Base-by-base conservation (phyloP, 2,888 invertebrate genomes). In the Drosophila longiperda region DNA sequence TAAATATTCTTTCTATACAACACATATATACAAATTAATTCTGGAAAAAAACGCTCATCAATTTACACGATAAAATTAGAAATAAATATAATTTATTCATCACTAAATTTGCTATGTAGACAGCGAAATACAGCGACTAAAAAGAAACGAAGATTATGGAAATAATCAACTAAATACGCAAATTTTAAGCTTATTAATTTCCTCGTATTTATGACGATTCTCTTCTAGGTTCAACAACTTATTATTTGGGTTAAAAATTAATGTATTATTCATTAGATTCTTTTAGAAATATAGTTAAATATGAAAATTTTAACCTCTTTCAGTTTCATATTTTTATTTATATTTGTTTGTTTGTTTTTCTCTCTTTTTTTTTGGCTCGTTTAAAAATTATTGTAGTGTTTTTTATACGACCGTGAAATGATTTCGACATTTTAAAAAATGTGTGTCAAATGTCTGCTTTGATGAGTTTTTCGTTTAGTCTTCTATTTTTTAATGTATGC, bases 371-470 rank as follows among this genome's bases (percentile, higher is more conserved):
- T 12, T 32, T 52, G 2, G 29, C 23, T 45, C 11, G 8, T 45
- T 45, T 17, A 42, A 33, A 52, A 23, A 15, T 45, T 23, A 23
- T 45, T 17, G 17, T 42, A 33, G 32, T 40, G 20, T 20, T 20
- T 53, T 33, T 49, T 38, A 48, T 45, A 68, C 42, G 57, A 67
- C 49, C 57, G 57, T 57, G 26, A 78, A 78, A 68, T 58, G 49
- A 53, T 63, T 59, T 61, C 34, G 11, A 45, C 45, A 63, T 59
- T 36, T 50, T 8, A 53, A 49, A 23, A 15, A 45, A 40, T 40
- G 3, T 38, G 5, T 61, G 55, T 60, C 59, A 60, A 38, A 74
- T 49, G 20, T 58, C 26, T 49, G 32, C 20, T 23, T 68, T 65
- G 33, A 65, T 64, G 50, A 29, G 63, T 9, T 53, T 70, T 45